phyloP scores from a whole-genome alignment of 2,888 invertebrate genomes.

The Hydrotaea diabolus region DNA sequence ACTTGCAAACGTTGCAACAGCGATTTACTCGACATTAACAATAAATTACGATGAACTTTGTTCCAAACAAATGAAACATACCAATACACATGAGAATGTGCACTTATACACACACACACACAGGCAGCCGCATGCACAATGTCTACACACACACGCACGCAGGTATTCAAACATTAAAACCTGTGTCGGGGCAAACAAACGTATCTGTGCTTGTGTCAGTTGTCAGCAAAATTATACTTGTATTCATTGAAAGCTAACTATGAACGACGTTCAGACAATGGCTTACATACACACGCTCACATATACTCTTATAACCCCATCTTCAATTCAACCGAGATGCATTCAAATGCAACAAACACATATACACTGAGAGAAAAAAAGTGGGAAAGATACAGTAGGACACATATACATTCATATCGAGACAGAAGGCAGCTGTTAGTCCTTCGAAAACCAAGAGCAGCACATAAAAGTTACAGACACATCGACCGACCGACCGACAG shows the following conservation, averaged over 20 bases:
- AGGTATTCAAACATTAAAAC: background rate
- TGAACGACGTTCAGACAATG: conserved; percentile 19
- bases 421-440: conserved; percentile 23
- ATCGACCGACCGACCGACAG: background rate
- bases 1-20: background rate
- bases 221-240: conserved; percentile 26
- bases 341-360: conserved; percentile 4
- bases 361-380: too few relatives aligned
- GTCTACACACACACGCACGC: background rate
- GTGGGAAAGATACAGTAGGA: conserved; percentile 22
- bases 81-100: background rate
- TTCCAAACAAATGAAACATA: conserved; percentile 22
- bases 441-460: conserved; percentile 5
- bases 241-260: conserved; percentile 50
- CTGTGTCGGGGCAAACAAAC: background rate
- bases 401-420: background rate
- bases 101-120: background rate
- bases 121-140: too few relatives aligned
- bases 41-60: conserved; percentile 42
- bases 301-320: conserved; percentile 15
- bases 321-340: conserved; percentile 16
- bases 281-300: conserved; percentile 42
- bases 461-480: too few relatives aligned
- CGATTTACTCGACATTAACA: conserved; percentile 39
- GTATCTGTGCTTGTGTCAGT: conserved; percentile 19